Evolutionary conservation across 64 coral and sea anemone genomes (phyloP).

Genomic region (Catalaphyllia jardinei): DNA sequence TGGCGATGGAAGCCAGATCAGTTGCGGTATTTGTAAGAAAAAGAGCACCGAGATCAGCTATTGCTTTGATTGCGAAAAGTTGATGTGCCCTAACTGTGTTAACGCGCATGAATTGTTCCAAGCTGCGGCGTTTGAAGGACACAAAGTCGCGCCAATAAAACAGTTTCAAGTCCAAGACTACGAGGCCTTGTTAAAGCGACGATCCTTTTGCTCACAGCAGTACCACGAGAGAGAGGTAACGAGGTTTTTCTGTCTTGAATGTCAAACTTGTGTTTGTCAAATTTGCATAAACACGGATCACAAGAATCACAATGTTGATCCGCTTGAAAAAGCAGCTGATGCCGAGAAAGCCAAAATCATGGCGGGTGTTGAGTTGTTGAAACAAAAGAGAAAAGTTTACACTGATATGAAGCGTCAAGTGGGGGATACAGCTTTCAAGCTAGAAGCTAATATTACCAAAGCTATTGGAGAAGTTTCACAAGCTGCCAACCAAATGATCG

Average conservation of each 20-base stretch:
- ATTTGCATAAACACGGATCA: too few species aligned
- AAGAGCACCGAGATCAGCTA: not conserved
- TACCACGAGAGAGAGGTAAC: too few species aligned
- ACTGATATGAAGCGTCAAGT: not conserved
- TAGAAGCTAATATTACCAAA: not conserved
- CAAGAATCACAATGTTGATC: too few species aligned
- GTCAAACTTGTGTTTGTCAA: too few species aligned
- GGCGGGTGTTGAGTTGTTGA: not conserved
- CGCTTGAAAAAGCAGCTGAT: too few species aligned
- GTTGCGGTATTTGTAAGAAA: conserved; percentile 7
- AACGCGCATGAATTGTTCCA: not conserved
- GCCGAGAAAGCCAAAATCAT: not conserved
- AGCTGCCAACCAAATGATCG: not conserved
- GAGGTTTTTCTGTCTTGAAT: too few species aligned
- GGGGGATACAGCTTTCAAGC: not conserved
- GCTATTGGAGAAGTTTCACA: not conserved
- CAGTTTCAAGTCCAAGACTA: conserved; percentile 1
- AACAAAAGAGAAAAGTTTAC: conserved; percentile 7
- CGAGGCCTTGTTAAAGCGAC: too few species aligned
- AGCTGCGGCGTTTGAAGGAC: conserved; percentile 5
- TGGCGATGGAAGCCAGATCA: not conserved
- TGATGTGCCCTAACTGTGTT: not conserved
- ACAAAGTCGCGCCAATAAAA: not conserved
- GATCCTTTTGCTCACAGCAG: too few species aligned
- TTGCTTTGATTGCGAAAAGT: conserved; percentile 5